These are phyloP conservation scores for Diploscapter pachys DNA, from an alignment of 1,140 invertebrate genomes.

Conservation along the genomic window DNA sequence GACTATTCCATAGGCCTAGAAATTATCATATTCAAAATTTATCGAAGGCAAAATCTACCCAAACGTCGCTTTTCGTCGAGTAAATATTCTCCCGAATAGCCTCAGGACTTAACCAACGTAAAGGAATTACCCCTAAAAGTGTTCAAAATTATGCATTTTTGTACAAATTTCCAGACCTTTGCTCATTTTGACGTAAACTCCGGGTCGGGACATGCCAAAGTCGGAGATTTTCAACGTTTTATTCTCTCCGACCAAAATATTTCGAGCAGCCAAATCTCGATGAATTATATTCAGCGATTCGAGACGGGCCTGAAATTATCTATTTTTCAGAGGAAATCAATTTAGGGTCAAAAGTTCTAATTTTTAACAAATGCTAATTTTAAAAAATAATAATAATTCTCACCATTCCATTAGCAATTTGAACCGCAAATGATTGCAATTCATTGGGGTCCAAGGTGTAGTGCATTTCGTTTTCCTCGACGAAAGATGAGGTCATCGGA, in stretches of 20 bases:
- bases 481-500: background rate
- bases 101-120: constrained; percentile 33
- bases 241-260: constrained; percentile 70
- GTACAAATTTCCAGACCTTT: constrained; percentile 15
- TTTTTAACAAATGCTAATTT: background rate
- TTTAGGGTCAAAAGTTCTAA: too few relatives aligned
- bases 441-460: constrained; percentile 31
- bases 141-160: background rate
- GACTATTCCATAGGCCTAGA: constrained; percentile 62
- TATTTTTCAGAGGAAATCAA: background rate
- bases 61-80: constrained; percentile 35
- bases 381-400: background rate
- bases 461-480: constrained; percentile 16
- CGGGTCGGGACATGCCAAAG: constrained; percentile 86
- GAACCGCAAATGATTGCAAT: constrained; percentile 22
- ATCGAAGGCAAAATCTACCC: constrained; percentile 9
- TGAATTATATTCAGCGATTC: constrained; percentile 36
- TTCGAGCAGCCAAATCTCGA: constrained; percentile 39
- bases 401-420: constrained; percentile 37
- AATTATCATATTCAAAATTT: background rate
- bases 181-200: constrained; percentile 37
- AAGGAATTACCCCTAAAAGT: constrained; percentile 26
- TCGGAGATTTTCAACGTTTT: constrained; percentile 86
- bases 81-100: constrained; percentile 37
- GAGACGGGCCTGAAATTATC: constrained; percentile 68